Evolutionary conservation across 2,888 invertebrate genomes (phyloP).

Genomic region (Tinea trinotella): DNA sequence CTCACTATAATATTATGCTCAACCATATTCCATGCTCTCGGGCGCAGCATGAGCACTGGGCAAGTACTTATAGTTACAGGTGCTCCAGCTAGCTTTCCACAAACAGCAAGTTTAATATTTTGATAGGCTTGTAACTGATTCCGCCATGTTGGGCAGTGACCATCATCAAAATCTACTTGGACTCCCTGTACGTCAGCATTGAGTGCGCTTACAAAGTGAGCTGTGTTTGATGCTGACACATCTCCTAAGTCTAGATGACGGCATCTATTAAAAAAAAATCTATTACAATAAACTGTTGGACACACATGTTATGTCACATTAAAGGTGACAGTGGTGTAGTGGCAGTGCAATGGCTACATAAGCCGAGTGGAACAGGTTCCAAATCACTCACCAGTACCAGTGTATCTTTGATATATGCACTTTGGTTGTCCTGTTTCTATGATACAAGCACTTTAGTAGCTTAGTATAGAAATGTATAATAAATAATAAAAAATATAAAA

Average conservation of each 20-base stretch:
- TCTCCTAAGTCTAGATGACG: constrained; percentile 77
- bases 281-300: no score
- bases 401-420: no score
- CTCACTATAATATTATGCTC: constrained; percentile 75
- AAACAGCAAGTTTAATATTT: constrained; percentile 72
- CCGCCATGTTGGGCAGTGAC: constrained; percentile 80
- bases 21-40: constrained; percentile 82
- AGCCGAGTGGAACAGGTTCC: no score
- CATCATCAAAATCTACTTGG: constrained; percentile 80
- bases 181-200: constrained; percentile 72
- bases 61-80: constrained; percentile 62
- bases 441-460: no score
- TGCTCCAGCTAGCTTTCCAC: constrained; percentile 60
- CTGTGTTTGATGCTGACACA: constrained; percentile 73
- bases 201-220: constrained; percentile 70
- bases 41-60: constrained; percentile 77
- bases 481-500: no score
- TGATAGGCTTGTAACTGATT: constrained; percentile 76
- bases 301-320: no score
- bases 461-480: no score
- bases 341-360: no score
- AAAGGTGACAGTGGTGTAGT: no score
- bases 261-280: constrained; percentile 45
- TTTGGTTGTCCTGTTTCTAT: no score
- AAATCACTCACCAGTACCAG: no score